These are phyloP conservation scores for Crenichthys baileyi DNA, from an alignment of 2,797 vertebrate species.

Conservation along the genomic window DNA sequence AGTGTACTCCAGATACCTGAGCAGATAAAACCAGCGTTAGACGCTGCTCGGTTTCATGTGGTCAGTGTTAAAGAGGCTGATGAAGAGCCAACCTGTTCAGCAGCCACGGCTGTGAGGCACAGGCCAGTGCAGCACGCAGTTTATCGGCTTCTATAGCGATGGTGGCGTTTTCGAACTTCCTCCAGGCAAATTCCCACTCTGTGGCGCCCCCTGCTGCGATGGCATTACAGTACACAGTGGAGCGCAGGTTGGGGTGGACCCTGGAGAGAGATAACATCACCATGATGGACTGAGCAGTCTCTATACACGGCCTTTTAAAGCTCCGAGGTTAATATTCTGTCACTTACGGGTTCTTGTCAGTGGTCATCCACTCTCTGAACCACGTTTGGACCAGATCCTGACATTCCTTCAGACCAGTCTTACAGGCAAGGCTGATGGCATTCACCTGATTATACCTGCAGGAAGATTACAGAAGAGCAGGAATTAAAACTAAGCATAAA, in stretches of 20 bases:
- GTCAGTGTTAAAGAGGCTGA: neutral
- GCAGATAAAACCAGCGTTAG: neutral
- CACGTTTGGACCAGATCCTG: neutral
- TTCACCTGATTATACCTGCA: conserved; percentile 89
- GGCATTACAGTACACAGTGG: conserved; percentile 89
- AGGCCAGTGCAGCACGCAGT: conserved; percentile 85
- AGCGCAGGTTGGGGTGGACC: conserved; percentile 88
- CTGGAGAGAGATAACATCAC: conserved; percentile 63
- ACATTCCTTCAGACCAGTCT: conserved; percentile 75
- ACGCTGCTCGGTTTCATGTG: neutral
- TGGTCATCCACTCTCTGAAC: conserved; percentile 70
- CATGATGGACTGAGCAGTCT: neutral
- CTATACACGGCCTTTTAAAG: neutral
- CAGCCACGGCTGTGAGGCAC: conserved; percentile 86
- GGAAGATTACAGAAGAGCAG: neutral
- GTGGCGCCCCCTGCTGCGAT: conserved; percentile 80
- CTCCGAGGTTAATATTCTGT: no score
- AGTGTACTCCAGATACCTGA: conserved; percentile 87
- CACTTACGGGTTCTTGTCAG: conserved; percentile 63
- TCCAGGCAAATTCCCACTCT: conserved; percentile 90
- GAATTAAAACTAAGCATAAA: neutral
- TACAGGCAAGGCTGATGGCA: conserved; percentile 87
- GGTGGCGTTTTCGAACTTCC: conserved; percentile 54
- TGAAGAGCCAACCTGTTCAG: conserved; percentile 84
- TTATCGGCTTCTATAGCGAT: conserved; percentile 89